phyloP scores from a whole-genome alignment of 2,888 invertebrate species.

The Physocephala rufipes region DNA sequence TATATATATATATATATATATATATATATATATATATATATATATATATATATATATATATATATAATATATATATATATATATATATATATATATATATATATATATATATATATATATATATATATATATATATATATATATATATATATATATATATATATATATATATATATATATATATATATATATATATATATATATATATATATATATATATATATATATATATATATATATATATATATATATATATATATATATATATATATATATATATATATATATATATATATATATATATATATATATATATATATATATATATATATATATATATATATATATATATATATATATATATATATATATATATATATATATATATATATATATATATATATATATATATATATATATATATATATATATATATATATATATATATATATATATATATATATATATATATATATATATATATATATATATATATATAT shows the following conservation, averaged over 20 bases:
- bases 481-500: slow-evolving; percentile 10
- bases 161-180: slow-evolving; percentile 10
- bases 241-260: slow-evolving; percentile 10
- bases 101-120: not conserved
- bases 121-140: slow-evolving; percentile 10
- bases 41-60: not conserved
- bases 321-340: slow-evolving; percentile 10
- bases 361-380: slow-evolving; percentile 10
- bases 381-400: not conserved
- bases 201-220: slow-evolving; percentile 10
- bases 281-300: slow-evolving; percentile 10
- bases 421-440: not conserved
- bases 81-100: slow-evolving; percentile 10
- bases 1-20: not conserved
- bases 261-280: not conserved
- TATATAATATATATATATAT: slow-evolving; percentile 1
- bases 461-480: not conserved
- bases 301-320: not conserved
- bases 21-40: not conserved
- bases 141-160: not conserved
- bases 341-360: not conserved
- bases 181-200: not conserved
- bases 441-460: slow-evolving; percentile 10
- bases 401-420: slow-evolving; percentile 10
- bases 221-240: not conserved